A percentile compares a stretch with the other conserved stretches of the same genome.
Evolutionary conservation across 1,140 invertebrate species (phyloP).

Genomic region (Geopemphigus sp.): DNA sequence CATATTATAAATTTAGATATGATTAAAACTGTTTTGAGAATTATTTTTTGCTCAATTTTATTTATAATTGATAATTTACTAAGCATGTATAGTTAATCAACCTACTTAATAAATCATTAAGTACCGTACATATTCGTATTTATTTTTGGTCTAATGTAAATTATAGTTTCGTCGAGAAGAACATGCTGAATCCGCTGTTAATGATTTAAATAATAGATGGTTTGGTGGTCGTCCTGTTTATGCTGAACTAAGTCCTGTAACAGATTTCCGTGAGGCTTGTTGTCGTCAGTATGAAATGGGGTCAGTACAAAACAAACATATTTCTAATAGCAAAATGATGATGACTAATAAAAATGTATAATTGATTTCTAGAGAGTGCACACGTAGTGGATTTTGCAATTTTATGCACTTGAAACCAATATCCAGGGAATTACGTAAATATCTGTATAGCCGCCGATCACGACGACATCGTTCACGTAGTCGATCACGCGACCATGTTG

Average conservation of each 20-base stretch:
- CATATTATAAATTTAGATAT: not conserved
- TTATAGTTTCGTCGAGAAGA: conserved; percentile 91
- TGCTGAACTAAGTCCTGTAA: conserved; percentile 96
- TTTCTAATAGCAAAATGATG: not conserved
- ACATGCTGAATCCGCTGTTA: conserved; percentile 95
- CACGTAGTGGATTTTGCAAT: conserved; percentile 97
- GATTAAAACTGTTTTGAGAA: too few species aligned
- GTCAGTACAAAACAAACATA: conserved; percentile 55
- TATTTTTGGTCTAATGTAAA: conserved; percentile 1
- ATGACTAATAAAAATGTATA: conserved; percentile 39
- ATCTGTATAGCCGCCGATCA: conserved; percentile 64
- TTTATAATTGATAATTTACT: not conserved
- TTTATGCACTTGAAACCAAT: conserved; percentile 99
- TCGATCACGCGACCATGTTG: conserved; percentile 53
- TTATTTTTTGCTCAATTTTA: too few species aligned
- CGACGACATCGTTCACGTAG: conserved; percentile 51
- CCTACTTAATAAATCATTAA: not conserved
- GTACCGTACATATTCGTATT: not conserved
- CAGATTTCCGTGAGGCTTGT: conserved; percentile 98
- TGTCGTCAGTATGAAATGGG: conserved; percentile 99
- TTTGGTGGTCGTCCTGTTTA: conserved; percentile 98
- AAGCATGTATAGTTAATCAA: not conserved
- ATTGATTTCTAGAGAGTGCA: conserved; percentile 74
- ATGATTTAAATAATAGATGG: conserved; percentile 97
- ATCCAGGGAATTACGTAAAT: conserved; percentile 84